Evolutionary conservation across 2,888 invertebrate species (phyloP), one percentile per base, ranked within the genome.

Genomic region (Creontiades dilutus): DNA sequence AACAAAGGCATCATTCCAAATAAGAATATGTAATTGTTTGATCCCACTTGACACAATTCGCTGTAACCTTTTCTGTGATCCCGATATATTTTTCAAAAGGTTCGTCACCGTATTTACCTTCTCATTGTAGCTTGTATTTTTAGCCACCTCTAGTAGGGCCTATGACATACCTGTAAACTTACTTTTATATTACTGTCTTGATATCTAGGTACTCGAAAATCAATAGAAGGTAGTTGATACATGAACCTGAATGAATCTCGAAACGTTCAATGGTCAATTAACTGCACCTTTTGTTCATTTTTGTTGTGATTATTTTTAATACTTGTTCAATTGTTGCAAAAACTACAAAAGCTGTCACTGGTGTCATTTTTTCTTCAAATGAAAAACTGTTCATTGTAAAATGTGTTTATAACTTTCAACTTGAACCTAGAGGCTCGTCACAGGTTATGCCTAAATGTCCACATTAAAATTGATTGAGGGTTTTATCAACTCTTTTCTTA

Each of bases 31-130:
- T 47, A 27, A 52, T 82, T 82, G 82, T 47, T 82, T 27, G 52
- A 23, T 85, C 61, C 37, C 19, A 16, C 57, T 55, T 48, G 48
- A 37, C 46, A 19, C 86, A 61, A 57, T 14, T 86, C 23, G 85
- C 9, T 28, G 61, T 68, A 75, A 86, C 75, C 23, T 48, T 55
- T 86, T 75, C 86, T 86, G 86, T 86, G 86, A 86, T 86, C 86
- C 86, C 47, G 16, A 23, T 61, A 28, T 61, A 68, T 68, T 61
- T 85, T 85, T 75, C 16, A 11, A 23, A 27, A 55, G 52, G 52
- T 85, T 57, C 23, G 19, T 23, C 46, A 46, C 75, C 37, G 75
- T n/a, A 46, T 75, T 46, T 28, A 86, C 37, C 27, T 47, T 16
- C 13, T 85, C 7, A 37, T 37, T 52, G 19, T 85, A 82, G 82